A percentile compares a stretch with the other conserved stretches of the same genome.
phyloP scores from a whole-genome alignment of 2,797 vertebrate genomes.

The Arctocebus calabarensis region DNA sequence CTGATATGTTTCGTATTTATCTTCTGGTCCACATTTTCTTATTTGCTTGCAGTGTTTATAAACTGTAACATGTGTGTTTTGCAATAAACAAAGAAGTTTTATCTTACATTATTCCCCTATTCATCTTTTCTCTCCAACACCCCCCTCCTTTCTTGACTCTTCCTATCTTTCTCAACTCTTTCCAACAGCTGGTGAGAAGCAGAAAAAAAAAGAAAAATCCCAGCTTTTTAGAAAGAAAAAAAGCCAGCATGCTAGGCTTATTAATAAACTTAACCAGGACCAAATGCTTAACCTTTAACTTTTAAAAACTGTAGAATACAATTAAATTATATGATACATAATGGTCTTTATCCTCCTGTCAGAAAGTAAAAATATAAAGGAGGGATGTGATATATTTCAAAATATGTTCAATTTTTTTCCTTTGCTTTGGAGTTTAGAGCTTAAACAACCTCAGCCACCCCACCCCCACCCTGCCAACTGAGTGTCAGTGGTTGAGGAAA shows the following conservation, averaged over 20 bases:
- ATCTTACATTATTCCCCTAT: conserved; percentile 72
- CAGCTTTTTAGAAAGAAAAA: conserved; percentile 59
- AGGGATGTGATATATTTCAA: conserved; percentile 42
- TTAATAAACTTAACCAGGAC: conserved; percentile 71
- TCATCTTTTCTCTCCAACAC: conserved; percentile 59
- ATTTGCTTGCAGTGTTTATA: conserved; percentile 81
- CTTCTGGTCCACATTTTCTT: conserved; percentile 74
- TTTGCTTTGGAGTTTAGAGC: neutral
- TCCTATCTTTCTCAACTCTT: conserved; percentile 74
- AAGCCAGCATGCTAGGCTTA: conserved; percentile 56
- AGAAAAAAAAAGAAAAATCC: neutral
- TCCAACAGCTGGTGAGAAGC: conserved; percentile 79
- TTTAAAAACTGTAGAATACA: conserved; percentile 46
- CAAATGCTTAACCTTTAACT: conserved; percentile 64
- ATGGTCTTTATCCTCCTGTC: conserved; percentile 49
- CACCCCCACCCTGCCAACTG: too few relatives aligned
- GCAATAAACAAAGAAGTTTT: conserved; percentile 76
- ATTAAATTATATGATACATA: conserved; percentile 39
- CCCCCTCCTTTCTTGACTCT: conserved; percentile 5
- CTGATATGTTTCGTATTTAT: conserved; percentile 76
- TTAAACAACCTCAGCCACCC: conserved; percentile 14
- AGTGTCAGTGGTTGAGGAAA: conserved; percentile 60
- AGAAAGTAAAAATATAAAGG: conserved; percentile 49
- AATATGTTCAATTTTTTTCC: neutral
- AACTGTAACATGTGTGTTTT: conserved; percentile 82